Evolutionary conservation across 2,113 vertebrate genomes (phyloP).

Genomic region (Ptilonorhynchus violaceus): DNA sequence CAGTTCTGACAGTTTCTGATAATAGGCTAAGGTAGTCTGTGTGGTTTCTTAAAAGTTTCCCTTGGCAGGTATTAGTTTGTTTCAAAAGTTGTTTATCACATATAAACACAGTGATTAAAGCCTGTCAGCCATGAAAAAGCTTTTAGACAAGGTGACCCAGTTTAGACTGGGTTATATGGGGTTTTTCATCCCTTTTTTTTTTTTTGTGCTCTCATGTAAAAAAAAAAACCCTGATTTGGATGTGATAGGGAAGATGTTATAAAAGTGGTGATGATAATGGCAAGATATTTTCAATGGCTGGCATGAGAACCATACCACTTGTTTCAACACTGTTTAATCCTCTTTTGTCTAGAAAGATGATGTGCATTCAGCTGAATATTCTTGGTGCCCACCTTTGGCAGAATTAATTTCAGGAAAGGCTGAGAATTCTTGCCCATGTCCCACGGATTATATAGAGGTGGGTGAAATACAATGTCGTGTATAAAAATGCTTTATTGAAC

Average conservation of each 20-base stretch:
- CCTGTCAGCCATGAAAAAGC: not conserved
- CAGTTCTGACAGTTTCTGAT: not conserved
- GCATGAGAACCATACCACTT: not conserved
- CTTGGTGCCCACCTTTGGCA: constrained; percentile 75
- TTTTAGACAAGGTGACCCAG: not conserved
- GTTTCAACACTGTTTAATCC: not conserved
- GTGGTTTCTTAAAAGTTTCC: not conserved
- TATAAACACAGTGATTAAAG: not conserved
- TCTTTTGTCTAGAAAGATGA: constrained; percentile 70
- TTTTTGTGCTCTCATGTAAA: not conserved
- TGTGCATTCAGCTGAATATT: constrained; percentile 58
- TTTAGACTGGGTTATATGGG: not conserved
- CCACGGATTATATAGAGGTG: constrained; percentile 79
- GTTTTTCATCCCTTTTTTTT: not conserved
- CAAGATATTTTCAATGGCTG: not conserved
- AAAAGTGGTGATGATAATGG: not conserved
- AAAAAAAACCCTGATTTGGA: not conserved
- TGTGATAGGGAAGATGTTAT: not conserved
- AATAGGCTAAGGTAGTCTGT: not conserved
- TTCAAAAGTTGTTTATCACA: not conserved
- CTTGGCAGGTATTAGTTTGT: not conserved
- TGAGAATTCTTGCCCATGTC: constrained; percentile 80
- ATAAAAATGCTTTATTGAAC: not conserved
- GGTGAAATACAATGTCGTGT: not conserved
- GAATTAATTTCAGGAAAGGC: constrained; percentile 81